Percentiles rank a stretch among this genome's conserved stretches.
These are phyloP conservation scores for Sylvia atricapilla DNA, from an alignment of 2,113 vertebrate species.

Conservation along the genomic window DNA sequence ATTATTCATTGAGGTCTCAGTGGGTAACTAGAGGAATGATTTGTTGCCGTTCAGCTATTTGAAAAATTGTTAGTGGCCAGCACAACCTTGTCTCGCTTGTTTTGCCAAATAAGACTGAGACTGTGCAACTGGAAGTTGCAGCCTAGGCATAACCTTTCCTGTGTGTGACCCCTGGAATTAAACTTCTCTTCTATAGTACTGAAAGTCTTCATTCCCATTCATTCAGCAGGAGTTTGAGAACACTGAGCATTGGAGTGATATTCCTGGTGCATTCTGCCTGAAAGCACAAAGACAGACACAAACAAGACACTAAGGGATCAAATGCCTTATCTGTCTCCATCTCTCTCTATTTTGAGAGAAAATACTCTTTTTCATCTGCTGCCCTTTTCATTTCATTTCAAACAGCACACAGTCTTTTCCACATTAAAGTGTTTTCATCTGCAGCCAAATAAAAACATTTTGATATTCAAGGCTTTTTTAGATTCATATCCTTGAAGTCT, in stretches of 20 bases:
- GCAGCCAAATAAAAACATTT: conserved; percentile 12
- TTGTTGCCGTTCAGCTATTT: not conserved
- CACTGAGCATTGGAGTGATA: not conserved
- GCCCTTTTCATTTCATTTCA: conserved; percentile 5
- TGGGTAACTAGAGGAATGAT: not conserved
- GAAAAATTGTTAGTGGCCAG: not conserved
- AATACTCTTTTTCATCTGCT: not conserved
- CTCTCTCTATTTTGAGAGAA: not conserved
- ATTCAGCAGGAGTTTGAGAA: not conserved
- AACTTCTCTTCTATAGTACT: not conserved
- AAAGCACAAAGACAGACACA: not conserved
- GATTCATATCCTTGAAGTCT: not conserved
- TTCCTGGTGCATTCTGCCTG: not conserved
- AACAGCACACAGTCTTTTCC: not conserved
- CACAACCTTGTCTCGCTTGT: not conserved
- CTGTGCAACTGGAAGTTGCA: not conserved
- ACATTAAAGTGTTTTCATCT: not conserved
- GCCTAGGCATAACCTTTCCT: not conserved
- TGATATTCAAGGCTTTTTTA: not conserved
- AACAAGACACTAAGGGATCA: rapidly evolving
- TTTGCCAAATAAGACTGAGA: not conserved
- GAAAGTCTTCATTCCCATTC: not conserved
- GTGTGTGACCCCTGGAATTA: not conserved
- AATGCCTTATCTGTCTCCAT: not conserved
- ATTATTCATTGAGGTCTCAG: not conserved